Evolutionary conservation across 2,797 vertebrate species (phyloP).

Genomic region (Erethizon dorsatum): DNA sequence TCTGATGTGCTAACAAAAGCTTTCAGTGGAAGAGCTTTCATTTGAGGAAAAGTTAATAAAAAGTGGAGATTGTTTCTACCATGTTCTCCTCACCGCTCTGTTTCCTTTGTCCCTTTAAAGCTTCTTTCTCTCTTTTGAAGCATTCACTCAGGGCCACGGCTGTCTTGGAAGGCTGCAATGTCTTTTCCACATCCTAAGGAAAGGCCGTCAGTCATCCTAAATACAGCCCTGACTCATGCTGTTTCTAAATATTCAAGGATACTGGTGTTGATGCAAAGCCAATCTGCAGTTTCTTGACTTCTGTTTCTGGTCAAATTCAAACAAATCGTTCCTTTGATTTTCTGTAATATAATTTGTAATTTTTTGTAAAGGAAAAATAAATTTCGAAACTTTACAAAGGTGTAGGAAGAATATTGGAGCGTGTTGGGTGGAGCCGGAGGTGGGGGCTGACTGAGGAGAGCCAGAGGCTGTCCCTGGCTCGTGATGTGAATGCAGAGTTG

Average conservation of each 20-base stretch:
- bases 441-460: neutral
- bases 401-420: slow-evolving; percentile 1
- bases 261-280: slow-evolving; percentile 38
- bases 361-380: slow-evolving; percentile 41
- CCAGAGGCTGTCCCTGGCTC: neutral
- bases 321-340: slow-evolving; percentile 57
- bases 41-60: neutral
- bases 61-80: neutral
- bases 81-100: neutral
- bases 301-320: slow-evolving; percentile 66
- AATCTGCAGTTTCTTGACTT: slow-evolving; percentile 67
- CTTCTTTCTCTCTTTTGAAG: neutral
- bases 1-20: neutral
- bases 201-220: slow-evolving; percentile 61
- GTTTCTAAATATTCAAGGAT: slow-evolving; percentile 69
- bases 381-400: neutral
- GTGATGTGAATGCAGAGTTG: no score
- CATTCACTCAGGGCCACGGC: neutral
- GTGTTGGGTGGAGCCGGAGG: neutral
- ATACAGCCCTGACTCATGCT: slow-evolving; percentile 44
- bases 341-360: slow-evolving; percentile 70
- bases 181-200: slow-evolving; percentile 65
- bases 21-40: neutral
- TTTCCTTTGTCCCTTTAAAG: neutral
- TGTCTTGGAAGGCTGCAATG: slow-evolving; percentile 1